Evolutionary conservation across 2,888 invertebrate genomes (phyloP), one percentile per base, ranked within the genome.

Genomic region (Zaprionus obscuricornis): DNA sequence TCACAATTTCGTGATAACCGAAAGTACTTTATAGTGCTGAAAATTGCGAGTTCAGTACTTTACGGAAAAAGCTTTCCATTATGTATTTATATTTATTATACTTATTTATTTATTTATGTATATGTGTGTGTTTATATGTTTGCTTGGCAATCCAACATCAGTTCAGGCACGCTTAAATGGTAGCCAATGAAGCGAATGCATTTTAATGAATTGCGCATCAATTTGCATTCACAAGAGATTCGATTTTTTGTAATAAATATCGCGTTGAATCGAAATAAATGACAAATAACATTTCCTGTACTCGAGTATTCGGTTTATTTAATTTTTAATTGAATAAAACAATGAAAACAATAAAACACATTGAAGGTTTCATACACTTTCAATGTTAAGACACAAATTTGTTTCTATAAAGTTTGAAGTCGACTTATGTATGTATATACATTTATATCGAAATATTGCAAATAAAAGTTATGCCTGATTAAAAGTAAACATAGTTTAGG

Each of bases 281-380:
- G n/a, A n/a, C n/a, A n/a, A 26, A 8, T 5, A n/a, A 10, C 36
- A 17, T 10, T 10, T 10, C n/a, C n/a, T 5, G 40, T 27, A 6
- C 14, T 1, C 18, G 5, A 5, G 16, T 51, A 18, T 34, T 36
- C 50, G 39, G n/a, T 18, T 27, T 22, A 36, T 46, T 27, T 7
- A 13, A 58, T 43, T 68, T 81, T 52, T 59, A 84, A 84, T 84
- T 84, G 45, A 75, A 67, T 72, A 45, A 47, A 55, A 50, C 57
- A 66, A 64, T 50, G 65, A 40, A 33, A 17, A 16, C 8, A 7
- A 29, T 29, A 29, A n/a, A 22, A 22, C 4, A 7, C 7, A 22
- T 22, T 22, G 22, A 4, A n/a, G n/a, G n/a, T n/a, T n/a, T n/a
- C n/a, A n/a, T n/a, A n/a, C n/a, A n/a, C n/a, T n/a, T n/a, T n/a